Conservation (phyloP, 2,113 vertebrate genomes). For the Ancistrus triradiatus region DNA sequence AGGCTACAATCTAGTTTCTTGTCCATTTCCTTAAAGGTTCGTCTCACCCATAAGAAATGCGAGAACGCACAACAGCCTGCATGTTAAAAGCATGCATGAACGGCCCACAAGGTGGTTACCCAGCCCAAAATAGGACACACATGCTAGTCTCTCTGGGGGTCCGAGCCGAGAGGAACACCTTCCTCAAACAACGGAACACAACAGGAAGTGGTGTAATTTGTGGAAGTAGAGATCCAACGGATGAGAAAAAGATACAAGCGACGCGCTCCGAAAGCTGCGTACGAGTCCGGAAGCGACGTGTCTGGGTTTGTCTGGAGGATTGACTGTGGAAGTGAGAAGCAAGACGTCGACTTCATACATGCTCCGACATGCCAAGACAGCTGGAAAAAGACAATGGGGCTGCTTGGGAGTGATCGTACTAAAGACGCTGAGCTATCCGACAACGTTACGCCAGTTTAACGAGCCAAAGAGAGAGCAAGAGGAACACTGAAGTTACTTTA, state of each 20-base stretch:
- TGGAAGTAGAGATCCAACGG: conserved; percentile 43
- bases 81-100: conserved; percentile 24
- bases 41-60: conserved; percentile 3
- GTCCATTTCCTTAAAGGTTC: neutral
- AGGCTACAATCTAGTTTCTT: no score
- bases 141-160: conserved; percentile 29
- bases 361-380: conserved; percentile 47
- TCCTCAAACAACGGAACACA: conserved; percentile 25
- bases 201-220: conserved; percentile 49
- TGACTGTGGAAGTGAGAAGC: conserved; percentile 47
- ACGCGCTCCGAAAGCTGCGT: conserved; percentile 8
- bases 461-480: neutral
- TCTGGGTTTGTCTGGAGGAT: conserved; percentile 53
- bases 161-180: conserved; percentile 23
- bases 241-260: neutral
- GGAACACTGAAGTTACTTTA: no score
- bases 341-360: conserved; percentile 38
- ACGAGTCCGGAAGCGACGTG: conserved; percentile 40
- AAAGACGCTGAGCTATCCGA: conserved; percentile 12
- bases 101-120: conserved; percentile 22
- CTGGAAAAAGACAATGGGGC: conserved; percentile 40
- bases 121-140: conserved; percentile 35
- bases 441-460: conserved; percentile 25
- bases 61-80: conserved; percentile 2
- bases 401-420: neutral